These are phyloP conservation scores for Clarias fuscus DNA, from an alignment of 2,797 vertebrate genomes.

Conservation along the genomic window DNA sequence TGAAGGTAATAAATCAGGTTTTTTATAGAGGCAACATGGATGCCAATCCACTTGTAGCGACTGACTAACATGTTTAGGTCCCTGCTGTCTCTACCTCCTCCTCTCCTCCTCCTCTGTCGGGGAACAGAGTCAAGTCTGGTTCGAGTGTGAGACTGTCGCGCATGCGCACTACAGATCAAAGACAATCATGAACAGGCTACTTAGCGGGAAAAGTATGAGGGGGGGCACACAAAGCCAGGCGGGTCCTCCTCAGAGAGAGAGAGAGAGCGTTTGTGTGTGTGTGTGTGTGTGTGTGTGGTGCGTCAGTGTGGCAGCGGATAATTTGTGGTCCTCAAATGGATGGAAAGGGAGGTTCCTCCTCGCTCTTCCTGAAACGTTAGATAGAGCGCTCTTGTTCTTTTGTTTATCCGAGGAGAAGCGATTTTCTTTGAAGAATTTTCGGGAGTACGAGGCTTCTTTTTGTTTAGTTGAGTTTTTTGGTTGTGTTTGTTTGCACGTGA, in stretches of 20 bases:
- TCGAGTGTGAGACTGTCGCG: slow-evolving; percentile 63
- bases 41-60: background rate
- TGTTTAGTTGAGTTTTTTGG: background rate
- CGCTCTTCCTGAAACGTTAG: background rate
- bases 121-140: background rate
- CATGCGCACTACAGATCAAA: slow-evolving; percentile 68
- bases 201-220: slow-evolving; percentile 54
- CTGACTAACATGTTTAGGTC: background rate
- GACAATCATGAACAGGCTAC: slow-evolving; percentile 56
- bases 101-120: background rate
- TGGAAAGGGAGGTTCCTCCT: background rate
- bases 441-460: slow-evolving; percentile 60
- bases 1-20: background rate
- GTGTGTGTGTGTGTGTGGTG: background rate
- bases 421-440: slow-evolving; percentile 6
- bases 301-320: slow-evolving; percentile 29
- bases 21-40: background rate
- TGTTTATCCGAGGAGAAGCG: background rate
- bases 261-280: background rate
- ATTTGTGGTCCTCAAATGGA: slow-evolving; percentile 5
- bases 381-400: background rate
- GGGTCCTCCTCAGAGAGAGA: background rate
- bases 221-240: slow-evolving; percentile 47
- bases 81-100: background rate
- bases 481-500: background rate